Evolutionary conservation across 1,140 invertebrate genomes (phyloP), one percentile per base, ranked within the genome.

Genomic region (Drosophila mojavensis): DNA sequence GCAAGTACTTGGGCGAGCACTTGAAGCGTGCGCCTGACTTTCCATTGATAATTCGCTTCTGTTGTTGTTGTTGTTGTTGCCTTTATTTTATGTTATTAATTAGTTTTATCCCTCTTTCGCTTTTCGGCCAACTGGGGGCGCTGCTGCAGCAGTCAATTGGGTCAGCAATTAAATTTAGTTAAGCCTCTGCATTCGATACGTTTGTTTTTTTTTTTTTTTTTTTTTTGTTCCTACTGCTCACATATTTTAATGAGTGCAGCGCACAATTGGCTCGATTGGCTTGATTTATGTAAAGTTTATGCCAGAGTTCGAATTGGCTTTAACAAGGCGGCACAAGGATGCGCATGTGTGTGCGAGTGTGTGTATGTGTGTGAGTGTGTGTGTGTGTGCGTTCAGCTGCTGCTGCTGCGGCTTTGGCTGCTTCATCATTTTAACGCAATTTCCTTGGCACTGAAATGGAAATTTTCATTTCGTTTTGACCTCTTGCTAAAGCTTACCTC

Each of bases 391-490:
- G 30, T 51, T 33, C 26, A 30, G 26, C 13, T 58, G 55, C 45
- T 47, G 67, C 36, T 33, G 30, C 33, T 20, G 43, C 36, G 33
- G 10, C 53, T 48, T 28, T 20, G 26, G 15, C 51, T 75, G 45
- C 62, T 71, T 81, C 65, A 86, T 86, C 66, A 76, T 76, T 81
- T 81, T 79, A 79, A 79, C 76, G 61, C 79, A 81, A 79, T 74
- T 79, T 86, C 43, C 50, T 77, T 77, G 62, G 68, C 66, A 86
- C 50, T 64, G 59, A 71, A 76, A 72, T 81, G 69, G 69, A 81
- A 86, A 76, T 71, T 76, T 71, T n/a, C 33, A 30, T 77, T 78
- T 77, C 70, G 53, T 58, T 47, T 71, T 55, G 39, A 64, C 60
- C 70, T 53, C 66, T 66, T 61, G 60, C n/a, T 60, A 9, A 4